Conservation (phyloP, 2,888 invertebrate species). For the Pristionchus mayeri region DNA sequence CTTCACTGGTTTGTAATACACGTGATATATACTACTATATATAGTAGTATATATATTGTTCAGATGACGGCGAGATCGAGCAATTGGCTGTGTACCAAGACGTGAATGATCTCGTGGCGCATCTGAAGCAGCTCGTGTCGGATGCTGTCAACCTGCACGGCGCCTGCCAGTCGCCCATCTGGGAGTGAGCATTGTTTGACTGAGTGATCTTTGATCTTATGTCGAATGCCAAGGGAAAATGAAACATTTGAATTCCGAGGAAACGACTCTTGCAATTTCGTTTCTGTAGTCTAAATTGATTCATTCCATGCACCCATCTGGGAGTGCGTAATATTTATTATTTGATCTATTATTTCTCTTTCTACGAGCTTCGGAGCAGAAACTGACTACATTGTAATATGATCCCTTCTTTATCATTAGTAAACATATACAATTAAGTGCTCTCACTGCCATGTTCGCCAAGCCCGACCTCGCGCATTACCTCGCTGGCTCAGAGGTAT, state of each 20-base stretch:
- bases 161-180: constrained; percentile 20
- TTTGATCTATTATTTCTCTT: neutral
- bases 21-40: neutral
- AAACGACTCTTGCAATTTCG: too few relatives aligned
- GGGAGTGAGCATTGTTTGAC: neutral
- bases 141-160: neutral
- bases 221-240: too few relatives aligned
- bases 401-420: too few relatives aligned
- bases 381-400: too few relatives aligned
- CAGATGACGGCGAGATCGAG: neutral
- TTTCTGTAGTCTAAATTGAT: too few relatives aligned
- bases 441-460: neutral
- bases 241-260: too few relatives aligned
- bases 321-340: too few relatives aligned
- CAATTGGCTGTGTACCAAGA: neutral
- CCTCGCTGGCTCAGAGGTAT: neutral
- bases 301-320: too few relatives aligned
- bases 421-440: neutral
- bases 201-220: neutral
- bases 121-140: neutral
- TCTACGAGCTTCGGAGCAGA: too few relatives aligned
- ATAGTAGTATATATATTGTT: neutral
- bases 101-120: neutral
- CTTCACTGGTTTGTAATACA: neutral
- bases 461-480: neutral